Base-by-base conservation (phyloP, 2,113 vertebrate species). In the Piprites chloris region DNA sequence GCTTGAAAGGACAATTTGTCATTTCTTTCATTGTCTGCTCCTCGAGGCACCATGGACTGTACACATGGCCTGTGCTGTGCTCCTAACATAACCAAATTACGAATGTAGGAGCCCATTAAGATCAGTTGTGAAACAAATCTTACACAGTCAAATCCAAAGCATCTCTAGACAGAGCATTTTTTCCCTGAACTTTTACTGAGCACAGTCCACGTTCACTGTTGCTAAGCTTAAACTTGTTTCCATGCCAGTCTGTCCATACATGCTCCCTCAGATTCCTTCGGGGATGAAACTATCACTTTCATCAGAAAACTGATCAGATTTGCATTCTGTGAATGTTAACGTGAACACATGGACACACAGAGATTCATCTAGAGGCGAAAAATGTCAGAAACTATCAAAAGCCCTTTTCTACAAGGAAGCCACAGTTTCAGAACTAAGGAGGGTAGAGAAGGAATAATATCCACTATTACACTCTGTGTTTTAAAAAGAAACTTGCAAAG, bases 41-140 rank as follows among this genome's bases (percentile, higher is more conserved):
- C 47, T 63, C 52, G 26, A 52, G 67, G 71, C 33, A 53, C 28
- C 39, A 49, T 0, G 0, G 10, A 49, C 14, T 39, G 30, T n/a
- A 41, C 37, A 56, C 24, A 4, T 1, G 0, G 30, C 23, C 71
- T 37, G 19, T 12, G 6, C 9, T 27, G 9, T 6, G 12, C 27
- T 37, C 62, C 61, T 17, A 42, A 3, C 35, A 26, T 9, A 47
- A 30, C 10, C 28, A 22, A n/a, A 66, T 2, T 2, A 11, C 4
- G 26, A 39, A 33, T 12, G 9, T 1, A 65, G 24, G 11, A 68
- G 28, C 20, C 63, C 20, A 12, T 8, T n/a, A 14, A 58, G 15
- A 63, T 78, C 55, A 58, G 33, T 2, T 20, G 23, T 39, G 65
- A 67, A 82, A 63, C 6, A 41, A 71, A 63, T 2, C 11, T 32